Base-by-base conservation (phyloP, 1,140 invertebrate species). In the Orius insidiosus region DNA sequence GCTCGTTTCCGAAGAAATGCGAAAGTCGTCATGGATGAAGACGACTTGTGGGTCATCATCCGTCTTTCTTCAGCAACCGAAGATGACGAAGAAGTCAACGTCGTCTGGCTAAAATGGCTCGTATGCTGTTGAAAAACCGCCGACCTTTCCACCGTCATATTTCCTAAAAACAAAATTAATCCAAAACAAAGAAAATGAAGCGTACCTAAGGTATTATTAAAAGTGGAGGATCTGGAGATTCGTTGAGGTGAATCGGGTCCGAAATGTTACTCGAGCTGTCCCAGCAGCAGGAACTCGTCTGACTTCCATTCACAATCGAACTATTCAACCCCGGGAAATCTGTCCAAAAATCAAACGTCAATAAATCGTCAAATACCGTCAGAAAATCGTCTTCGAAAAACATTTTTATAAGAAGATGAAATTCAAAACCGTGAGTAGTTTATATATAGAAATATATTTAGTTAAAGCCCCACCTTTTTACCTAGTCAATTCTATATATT, bases 301-400 rank as follows among this genome's bases (percentile, higher is more conserved):
- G 62, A 48, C 60, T 65, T 47, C 66, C 67, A 55, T 68, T 68
- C 33, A 68, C 60, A 54, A 67, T 60, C 30, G 46, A 47, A 13
- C 41, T 24, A 7, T 24, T 35, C 24, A 47, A 35, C 6, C 52
- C 52, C 33, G 19, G 30, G 11, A 43, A 13, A 44, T 45, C 48
- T 50, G 43, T 9, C 30, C 30, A 40, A 40, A 10, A 18, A 40
- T 11, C 37, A 39, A 39, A 39, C 37, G n/a, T 16, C 24, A 24
- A 24, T 24, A 24, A 24, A 4, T 24, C 24, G 24, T 24, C 24
- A 24, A 24, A 24, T 4, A 24, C 24, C 24, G 24, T 24, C 24
- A 24, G 7, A 24, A 24, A 24, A 24, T 24, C 24, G 24, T 24
- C 24, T 24, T 24, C 24, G 24, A 24, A 24, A 24, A 24, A 24